Base-by-base conservation (phyloP, 2,888 invertebrate species). In the Nebria salina region DNA sequence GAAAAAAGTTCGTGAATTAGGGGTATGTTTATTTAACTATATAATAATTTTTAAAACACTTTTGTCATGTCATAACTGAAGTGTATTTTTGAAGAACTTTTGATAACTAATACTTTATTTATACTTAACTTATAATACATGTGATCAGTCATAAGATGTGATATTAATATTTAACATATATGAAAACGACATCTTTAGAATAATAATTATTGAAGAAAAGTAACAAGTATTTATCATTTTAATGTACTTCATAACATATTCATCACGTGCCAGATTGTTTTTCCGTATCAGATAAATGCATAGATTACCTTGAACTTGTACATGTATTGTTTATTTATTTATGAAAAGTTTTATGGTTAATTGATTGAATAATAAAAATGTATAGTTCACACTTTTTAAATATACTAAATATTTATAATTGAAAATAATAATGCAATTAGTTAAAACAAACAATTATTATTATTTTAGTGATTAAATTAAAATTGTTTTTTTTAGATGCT, bases 401-500 rank as follows among this genome's bases (percentile, higher is more conserved):
- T 20, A 20, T 20, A 20, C 20, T 20, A 20, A 20, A 20, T 20
- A 20, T 20, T 20, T 20, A 20, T 20, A 20, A 20, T 20, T 20
- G 20, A 20, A 20, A 20, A 20, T 20, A 20, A 20, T 20, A 20
- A 20, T 54, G 8, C 54, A 9, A 9, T 43, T 54, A 54, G 54
- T 54, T 54, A 11, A 54, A 11, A 11, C 7, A 11, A 8, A 11
- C 11, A 8, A 11, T 3, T 6, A 54, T 54, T 13, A 54, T 11
- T 2, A 7, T 7, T 54, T 13, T 54, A 54, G 7, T 34, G 34
- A 34, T 34, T 34, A 5, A 0, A 54, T 54, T 11, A 7, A 54
- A 54, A 6, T 9, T n/a, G 25, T 65, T 54, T 73, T 13, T 75
- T 83, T 73, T 72, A 85, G 85, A 84, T 82, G 77, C 83, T 88